These are phyloP conservation scores for Neopipo cinnamomea DNA, from an alignment of 2,113 vertebrate species.

Conservation along the genomic window DNA sequence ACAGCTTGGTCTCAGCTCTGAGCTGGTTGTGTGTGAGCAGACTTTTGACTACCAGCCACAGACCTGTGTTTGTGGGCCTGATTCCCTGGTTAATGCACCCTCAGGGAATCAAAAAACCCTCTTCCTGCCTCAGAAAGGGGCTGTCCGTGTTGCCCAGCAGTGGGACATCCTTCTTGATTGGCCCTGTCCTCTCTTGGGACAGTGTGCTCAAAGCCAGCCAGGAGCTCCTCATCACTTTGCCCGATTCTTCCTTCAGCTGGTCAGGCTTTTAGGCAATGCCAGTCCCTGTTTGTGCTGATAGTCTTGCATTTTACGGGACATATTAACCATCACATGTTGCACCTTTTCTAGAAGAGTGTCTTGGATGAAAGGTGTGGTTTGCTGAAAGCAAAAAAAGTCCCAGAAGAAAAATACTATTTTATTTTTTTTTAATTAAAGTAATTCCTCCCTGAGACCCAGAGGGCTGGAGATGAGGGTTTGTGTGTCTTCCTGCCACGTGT, in stretches of 20 bases:
- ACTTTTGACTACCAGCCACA: too few relatives aligned
- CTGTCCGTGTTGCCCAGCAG: too few relatives aligned
- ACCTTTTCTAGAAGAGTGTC: background rate
- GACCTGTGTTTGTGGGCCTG: too few relatives aligned
- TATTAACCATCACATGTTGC: rapidly evolving
- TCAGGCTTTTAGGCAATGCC: background rate
- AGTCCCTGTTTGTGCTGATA: background rate
- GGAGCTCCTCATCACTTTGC: background rate
- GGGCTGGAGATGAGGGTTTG: background rate
- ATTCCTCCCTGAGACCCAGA: background rate
- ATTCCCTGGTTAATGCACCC: background rate
- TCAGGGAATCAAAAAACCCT: background rate
- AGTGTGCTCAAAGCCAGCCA: background rate
- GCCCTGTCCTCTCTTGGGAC: background rate
- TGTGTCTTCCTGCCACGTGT: background rate
- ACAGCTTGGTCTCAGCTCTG: too few relatives aligned
- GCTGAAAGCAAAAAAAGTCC: background rate
- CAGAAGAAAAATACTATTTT: background rate
- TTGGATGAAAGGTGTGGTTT: background rate
- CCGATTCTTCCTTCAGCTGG: background rate
- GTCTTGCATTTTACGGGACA: background rate
- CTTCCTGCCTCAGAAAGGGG: background rate
- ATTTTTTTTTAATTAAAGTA: background rate
- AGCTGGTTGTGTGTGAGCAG: too few relatives aligned
- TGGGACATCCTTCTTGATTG: background rate